Evolutionary conservation across 2,113 vertebrate species (phyloP).

Genomic region (Cromileptes altivelis): DNA sequence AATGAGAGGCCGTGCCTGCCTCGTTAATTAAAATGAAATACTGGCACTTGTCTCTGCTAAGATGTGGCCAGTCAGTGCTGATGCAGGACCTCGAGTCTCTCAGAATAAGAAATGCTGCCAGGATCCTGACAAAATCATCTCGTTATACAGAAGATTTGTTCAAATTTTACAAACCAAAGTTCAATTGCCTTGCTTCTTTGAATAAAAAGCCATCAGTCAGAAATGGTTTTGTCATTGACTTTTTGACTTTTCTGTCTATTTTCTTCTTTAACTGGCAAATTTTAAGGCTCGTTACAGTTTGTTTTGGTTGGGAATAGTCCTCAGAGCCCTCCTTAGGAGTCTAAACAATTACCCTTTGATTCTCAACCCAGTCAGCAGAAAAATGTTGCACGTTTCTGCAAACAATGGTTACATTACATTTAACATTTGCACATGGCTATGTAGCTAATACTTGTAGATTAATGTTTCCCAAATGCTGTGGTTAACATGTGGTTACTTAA

Average conservation of each 20-base stretch:
- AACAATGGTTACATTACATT: too few species aligned
- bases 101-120: slow-evolving; percentile 17
- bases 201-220: neutral
- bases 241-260: slow-evolving; percentile 9
- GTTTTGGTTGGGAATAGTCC: neutral
- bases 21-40: slow-evolving; percentile 35
- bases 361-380: too few species aligned
- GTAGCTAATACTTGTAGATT: too few species aligned
- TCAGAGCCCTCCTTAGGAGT: too few species aligned
- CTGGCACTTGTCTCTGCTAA: neutral
- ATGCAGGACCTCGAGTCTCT: slow-evolving; percentile 19
- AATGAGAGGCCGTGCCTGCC: slow-evolving; percentile 35
- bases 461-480: too few species aligned
- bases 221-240: neutral
- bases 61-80: slow-evolving; percentile 1
- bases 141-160: slow-evolving; percentile 15
- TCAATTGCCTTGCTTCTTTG: neutral
- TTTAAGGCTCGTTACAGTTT: neutral
- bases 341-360: too few species aligned
- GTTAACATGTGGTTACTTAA: too few species aligned
- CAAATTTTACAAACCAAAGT: slow-evolving; percentile 1
- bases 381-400: too few species aligned
- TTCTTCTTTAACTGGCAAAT: neutral
- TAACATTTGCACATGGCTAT: too few species aligned
- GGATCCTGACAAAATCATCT: slow-evolving; percentile 34